These are phyloP conservation scores for Dryobates pubescens DNA, from an alignment of 2,797 vertebrate species.

Conservation along the genomic window DNA sequence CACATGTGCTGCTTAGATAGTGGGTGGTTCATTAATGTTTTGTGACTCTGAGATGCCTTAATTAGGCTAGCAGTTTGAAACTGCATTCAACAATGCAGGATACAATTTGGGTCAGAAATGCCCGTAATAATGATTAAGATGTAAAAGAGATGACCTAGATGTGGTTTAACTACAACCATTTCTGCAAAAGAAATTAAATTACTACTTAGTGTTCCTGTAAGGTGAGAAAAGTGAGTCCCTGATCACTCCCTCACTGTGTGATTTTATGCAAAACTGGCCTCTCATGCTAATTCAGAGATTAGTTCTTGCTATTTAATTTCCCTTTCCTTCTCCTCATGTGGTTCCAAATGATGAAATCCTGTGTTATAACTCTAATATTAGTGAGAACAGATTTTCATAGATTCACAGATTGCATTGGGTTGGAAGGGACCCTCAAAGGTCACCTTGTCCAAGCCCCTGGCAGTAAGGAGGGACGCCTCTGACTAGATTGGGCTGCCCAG, in stretches of 20 bases:
- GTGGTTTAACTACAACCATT: neutral
- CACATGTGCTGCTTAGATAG: neutral
- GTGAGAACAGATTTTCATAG: neutral
- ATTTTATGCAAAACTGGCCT: neutral
- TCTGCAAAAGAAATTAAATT: neutral
- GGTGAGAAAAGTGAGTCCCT: neutral
- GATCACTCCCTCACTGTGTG: neutral
- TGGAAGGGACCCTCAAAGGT: too few relatives aligned
- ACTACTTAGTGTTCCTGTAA: neutral
- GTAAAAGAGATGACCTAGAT: neutral
- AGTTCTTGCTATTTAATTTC: neutral
- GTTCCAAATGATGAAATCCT: neutral
- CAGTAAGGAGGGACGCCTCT: too few relatives aligned
- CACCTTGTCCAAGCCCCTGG: too few relatives aligned
- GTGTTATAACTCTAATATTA: neutral
- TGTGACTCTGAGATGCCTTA: neutral
- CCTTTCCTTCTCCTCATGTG: neutral
- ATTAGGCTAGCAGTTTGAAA: neutral
- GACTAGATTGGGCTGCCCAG: too few relatives aligned
- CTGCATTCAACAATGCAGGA: neutral
- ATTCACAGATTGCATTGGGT: too few relatives aligned
- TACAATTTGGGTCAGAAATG: neutral
- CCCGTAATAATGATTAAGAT: slow-evolving; percentile 2
- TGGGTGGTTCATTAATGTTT: slow-evolving; percentile 14
- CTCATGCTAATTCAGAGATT: neutral